Evolutionary conservation across 2,113 vertebrate species (phyloP).

Genomic region (Callaeas wilsoni): DNA sequence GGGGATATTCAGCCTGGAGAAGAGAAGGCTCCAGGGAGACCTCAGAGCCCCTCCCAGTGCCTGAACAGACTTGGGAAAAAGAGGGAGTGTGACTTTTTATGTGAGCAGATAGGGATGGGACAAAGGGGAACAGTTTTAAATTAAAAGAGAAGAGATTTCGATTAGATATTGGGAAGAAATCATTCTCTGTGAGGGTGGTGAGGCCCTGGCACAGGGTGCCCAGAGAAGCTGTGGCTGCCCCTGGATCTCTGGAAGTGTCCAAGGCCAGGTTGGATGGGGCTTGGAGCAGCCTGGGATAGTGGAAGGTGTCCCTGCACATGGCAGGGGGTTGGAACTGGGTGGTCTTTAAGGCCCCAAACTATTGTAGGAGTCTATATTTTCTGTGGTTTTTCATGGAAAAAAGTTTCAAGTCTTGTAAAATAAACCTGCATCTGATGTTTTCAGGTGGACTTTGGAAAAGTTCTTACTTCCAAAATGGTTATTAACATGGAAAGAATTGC

Average conservation of each 20-base stretch:
- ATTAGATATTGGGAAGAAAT: background rate
- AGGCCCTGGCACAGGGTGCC: background rate
- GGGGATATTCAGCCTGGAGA: background rate
- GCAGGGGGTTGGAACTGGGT: background rate
- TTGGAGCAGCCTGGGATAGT: fast-evolving
- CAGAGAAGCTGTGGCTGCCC: background rate
- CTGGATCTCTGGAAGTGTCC: background rate
- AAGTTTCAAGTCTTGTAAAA: background rate
- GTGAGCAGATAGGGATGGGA: background rate
- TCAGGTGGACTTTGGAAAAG: background rate
- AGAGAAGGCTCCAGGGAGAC: background rate
- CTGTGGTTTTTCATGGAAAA: background rate
- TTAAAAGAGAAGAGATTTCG: background rate
- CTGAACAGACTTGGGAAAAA: background rate
- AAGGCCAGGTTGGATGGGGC: fast-evolving
- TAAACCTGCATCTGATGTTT: background rate
- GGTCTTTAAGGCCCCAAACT: background rate
- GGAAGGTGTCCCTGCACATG: background rate
- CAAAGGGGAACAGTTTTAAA: background rate
- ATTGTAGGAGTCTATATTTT: background rate
- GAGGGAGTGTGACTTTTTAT: background rate
- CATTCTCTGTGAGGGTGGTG: fast-evolving
- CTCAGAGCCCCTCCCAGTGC: background rate
- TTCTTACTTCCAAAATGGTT: fast-evolving
- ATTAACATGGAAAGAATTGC: background rate